Conservation (phyloP, 1,140 invertebrate genomes). For the Eueides isabella region DNA sequence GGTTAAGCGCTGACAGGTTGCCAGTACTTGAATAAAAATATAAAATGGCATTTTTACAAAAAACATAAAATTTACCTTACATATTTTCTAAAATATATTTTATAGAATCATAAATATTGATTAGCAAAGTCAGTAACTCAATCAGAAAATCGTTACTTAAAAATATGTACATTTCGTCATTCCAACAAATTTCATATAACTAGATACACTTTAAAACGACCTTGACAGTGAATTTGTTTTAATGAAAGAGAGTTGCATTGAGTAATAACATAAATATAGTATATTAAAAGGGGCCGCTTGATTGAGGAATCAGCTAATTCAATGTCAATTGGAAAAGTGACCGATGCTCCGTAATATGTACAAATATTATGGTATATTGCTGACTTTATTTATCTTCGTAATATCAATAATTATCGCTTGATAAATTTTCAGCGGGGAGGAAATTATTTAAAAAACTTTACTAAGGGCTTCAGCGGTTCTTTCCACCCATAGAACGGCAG, state of each 20-base stretch:
- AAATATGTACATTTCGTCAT: neutral
- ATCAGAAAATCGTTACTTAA: neutral
- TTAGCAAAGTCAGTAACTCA: neutral
- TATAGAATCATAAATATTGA: no score
- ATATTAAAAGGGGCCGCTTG: slow-evolving; percentile 61
- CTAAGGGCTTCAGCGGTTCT: no score
- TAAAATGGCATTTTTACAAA: no score
- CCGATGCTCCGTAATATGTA: slow-evolving; percentile 8
- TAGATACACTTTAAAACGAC: slow-evolving; percentile 19
- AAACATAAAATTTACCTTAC: no score
- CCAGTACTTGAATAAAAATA: no score
- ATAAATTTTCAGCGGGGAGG: no score
- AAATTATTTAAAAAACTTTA: no score
- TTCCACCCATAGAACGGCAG: no score
- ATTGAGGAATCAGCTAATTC: slow-evolving; percentile 76
- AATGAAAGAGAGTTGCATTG: slow-evolving; percentile 34
- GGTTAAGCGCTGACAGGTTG: no score
- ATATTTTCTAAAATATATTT: no score
- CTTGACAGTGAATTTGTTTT: slow-evolving; percentile 42
- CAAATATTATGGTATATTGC: slow-evolving; percentile 2
- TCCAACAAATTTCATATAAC: neutral
- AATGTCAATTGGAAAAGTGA: slow-evolving; percentile 70
- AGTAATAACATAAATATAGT: slow-evolving; percentile 61
- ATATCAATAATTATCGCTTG: no score
- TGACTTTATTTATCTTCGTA: no score